Percentiles rank a stretch among this genome's conserved stretches.
Conservation (phyloP, 30 jellyfish, hydroid and myxozoan genomes). For the Hydractinia echinata region DNA sequence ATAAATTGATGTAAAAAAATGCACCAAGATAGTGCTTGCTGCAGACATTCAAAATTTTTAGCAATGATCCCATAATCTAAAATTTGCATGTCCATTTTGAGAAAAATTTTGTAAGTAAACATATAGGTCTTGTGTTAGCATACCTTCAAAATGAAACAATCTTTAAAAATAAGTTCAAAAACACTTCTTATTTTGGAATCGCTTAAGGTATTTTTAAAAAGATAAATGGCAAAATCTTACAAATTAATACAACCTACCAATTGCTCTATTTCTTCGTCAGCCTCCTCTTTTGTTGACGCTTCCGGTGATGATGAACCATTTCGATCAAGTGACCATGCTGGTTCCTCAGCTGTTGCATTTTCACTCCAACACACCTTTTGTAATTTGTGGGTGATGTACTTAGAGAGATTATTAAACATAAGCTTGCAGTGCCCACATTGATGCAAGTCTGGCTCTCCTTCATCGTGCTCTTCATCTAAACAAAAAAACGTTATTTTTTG, state of each 20-base stretch:
- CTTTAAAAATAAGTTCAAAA: not conserved
- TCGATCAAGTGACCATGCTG: constrained; percentile 14
- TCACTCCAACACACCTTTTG: constrained; percentile 69
- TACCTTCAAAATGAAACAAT: too few species aligned
- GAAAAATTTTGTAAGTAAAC: too few species aligned
- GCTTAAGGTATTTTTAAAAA: too few species aligned
- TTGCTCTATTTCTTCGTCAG: constrained; percentile 15
- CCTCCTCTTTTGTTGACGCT: constrained; percentile 10
- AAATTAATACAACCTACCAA: not conserved
- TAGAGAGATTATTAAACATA: constrained; percentile 67
- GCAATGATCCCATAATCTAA: too few species aligned
- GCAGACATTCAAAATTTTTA: too few species aligned
- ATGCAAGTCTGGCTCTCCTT: constrained; percentile 85
- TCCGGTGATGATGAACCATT: constrained; percentile 28
- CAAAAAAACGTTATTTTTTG: not conserved
- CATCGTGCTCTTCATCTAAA: constrained; percentile 37
- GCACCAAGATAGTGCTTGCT: too few species aligned
- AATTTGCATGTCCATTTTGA: too few species aligned
- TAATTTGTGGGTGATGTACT: constrained; percentile 65
- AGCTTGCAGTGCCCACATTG: constrained; percentile 87
- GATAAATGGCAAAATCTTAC: not conserved
- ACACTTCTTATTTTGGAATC: too few species aligned
- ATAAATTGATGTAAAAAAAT: too few species aligned
- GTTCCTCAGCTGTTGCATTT: not conserved
- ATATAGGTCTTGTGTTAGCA: too few species aligned